These are phyloP conservation scores for Chorisops tibialis DNA, from an alignment of 2,888 invertebrate genomes.

Conservation along the genomic window DNA sequence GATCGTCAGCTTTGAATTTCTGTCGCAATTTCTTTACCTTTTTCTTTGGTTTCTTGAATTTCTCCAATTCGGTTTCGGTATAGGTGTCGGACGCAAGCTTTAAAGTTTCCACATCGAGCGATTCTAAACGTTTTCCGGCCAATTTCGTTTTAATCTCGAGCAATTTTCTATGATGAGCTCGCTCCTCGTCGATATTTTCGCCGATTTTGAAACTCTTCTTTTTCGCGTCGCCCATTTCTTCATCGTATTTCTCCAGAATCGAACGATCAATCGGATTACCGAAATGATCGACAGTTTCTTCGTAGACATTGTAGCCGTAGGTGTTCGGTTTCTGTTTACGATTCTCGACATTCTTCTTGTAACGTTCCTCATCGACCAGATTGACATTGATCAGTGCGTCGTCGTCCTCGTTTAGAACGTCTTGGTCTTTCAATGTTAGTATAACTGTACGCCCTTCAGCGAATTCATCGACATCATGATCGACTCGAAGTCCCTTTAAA, in stretches of 20 bases:
- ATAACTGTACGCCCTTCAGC: slow-evolving; percentile 81
- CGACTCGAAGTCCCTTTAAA: slow-evolving; percentile 78
- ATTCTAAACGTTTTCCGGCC: slow-evolving; percentile 67
- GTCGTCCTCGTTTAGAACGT: slow-evolving; percentile 79
- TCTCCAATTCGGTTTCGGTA: slow-evolving; percentile 77
- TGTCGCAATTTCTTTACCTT: slow-evolving; percentile 68
- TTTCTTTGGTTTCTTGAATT: slow-evolving; percentile 85
- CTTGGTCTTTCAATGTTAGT: slow-evolving; percentile 90
- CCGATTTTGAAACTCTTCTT: slow-evolving; percentile 75
- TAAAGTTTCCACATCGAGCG: slow-evolving; percentile 64
- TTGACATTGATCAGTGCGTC: slow-evolving; percentile 92
- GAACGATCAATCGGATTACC: slow-evolving; percentile 63
- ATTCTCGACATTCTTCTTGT: slow-evolving; percentile 78
- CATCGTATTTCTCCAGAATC: slow-evolving; percentile 90
- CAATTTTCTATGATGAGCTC: slow-evolving; percentile 53
- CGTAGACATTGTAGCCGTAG: slow-evolving; percentile 84
- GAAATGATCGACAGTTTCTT: slow-evolving; percentile 67
- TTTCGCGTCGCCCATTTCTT: slow-evolving; percentile 77
- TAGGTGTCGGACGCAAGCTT: slow-evolving; percentile 84
- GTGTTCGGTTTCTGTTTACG: slow-evolving; percentile 77
- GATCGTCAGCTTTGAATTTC: slow-evolving; percentile 70
- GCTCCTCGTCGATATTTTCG: slow-evolving; percentile 57
- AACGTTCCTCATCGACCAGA: slow-evolving; percentile 78
- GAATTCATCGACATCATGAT: slow-evolving; percentile 70
- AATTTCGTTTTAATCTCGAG: slow-evolving; percentile 59